Evolutionary conservation across 2,888 invertebrate genomes (phyloP), one percentile per base, ranked within the genome.

Genomic region (Cerastis rubricosa): DNA sequence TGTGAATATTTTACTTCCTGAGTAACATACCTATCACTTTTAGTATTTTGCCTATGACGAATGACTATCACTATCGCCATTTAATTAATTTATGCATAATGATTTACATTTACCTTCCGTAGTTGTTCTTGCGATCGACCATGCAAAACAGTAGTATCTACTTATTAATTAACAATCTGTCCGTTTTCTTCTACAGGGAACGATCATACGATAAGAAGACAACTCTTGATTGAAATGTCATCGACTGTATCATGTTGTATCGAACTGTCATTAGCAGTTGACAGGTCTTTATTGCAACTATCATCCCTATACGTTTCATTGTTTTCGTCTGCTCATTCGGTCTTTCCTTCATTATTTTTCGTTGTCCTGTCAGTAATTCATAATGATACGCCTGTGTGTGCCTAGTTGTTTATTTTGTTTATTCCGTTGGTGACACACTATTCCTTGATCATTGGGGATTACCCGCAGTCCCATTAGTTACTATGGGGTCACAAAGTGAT

Each of bases 181-280:
- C 7, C 65, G 59, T 65, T 81, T 59, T 49, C 72, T 29, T 19
- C 49, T 63, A 57, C 61, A 79, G 49, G 66, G 43, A 49, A 74
- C 47, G 49, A 61, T 66, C 75, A 61, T 51, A 64, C 19, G 49
- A 81, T 74, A 81, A 81, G 65, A 65, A 59, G 81, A 59, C 74
- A 78, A 43, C 25, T 65, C 64, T 57, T 59, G 49, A 81, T 81
- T 81, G 64, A 81, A 81, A 59, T 19, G 57, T 81, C 74, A 76
- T 67, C 49, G 40, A 49, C 29, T n/a, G 19, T 64, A n/a, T 65
- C 35, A 74, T 45, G 57, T 19, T 49, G 57, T 19, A 57, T n/a
- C 35, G 49, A 14, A 65, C n/a, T 59, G 19, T 29, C 63, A 71
- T 45, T 51, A 40, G 35, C 49, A 22, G 35, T 17, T 11, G 19